phyloP scores from a whole-genome alignment of 2,113 vertebrate genomes.

The Bubo scandiacus region DNA sequence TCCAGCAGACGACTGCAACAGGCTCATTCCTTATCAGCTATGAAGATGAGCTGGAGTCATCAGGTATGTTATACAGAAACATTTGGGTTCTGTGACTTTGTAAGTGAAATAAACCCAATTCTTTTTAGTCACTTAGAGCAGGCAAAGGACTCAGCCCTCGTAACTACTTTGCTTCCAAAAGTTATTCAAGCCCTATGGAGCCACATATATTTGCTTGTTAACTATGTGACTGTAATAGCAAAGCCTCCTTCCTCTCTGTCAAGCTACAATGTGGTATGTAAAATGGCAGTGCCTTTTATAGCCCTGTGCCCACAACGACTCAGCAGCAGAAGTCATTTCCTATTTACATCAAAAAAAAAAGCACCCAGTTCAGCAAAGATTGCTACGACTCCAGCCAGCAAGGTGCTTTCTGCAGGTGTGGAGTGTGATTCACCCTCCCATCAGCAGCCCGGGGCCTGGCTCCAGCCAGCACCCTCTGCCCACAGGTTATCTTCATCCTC shows the following conservation, averaged over 20 bases:
- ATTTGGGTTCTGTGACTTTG: background rate
- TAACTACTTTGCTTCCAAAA: background rate
- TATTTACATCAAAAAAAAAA: background rate
- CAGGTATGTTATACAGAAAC: background rate
- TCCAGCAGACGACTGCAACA: background rate
- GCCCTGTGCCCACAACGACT: background rate
- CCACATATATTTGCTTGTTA: conserved; percentile 55
- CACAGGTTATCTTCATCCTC: background rate
- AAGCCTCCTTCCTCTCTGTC: background rate
- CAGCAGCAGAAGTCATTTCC: conserved; percentile 36
- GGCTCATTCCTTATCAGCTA: fast-evolving
- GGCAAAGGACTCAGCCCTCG: background rate
- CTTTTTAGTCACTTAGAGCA: background rate
- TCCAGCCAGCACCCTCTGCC: background rate
- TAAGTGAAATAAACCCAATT: background rate
- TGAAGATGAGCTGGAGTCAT: fast-evolving
- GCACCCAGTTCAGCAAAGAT: background rate
- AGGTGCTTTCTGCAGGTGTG: conserved; percentile 24
- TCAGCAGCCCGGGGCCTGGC: background rate
- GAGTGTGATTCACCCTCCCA: background rate
- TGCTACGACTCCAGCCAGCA: background rate
- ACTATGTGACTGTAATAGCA: background rate
- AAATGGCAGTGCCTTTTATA: background rate
- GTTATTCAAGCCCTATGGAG: conserved; percentile 32
- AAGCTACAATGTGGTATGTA: background rate